Conservation (phyloP, 2,797 vertebrate species). For the Glyptemys insculpta region DNA sequence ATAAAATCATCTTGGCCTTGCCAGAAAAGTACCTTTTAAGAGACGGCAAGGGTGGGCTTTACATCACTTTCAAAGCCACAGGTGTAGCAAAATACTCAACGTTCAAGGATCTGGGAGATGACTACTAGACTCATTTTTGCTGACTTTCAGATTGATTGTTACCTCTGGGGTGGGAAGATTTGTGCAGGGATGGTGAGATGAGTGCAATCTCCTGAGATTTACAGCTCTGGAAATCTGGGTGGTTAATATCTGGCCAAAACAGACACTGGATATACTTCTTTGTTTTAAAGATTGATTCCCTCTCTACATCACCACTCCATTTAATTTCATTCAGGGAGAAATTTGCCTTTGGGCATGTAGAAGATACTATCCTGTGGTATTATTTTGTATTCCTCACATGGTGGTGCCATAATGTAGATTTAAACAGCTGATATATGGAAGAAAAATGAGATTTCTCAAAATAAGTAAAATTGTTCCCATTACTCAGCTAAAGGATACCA, state of each 20-base stretch:
- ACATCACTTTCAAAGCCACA: background rate
- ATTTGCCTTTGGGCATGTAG: background rate
- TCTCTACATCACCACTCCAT: background rate
- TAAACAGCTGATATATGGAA: background rate
- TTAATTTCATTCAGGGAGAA: background rate
- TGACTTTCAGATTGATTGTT: background rate
- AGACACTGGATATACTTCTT: background rate
- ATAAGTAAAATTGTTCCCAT: background rate
- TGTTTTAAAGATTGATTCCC: background rate
- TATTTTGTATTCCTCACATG: background rate
- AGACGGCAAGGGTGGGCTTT: background rate
- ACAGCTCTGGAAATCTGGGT: background rate
- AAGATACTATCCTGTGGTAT: background rate
- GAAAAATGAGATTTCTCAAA: background rate
- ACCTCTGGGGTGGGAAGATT: background rate
- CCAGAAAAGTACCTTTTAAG: background rate
- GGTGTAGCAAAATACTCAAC: background rate
- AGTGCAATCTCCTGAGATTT: background rate
- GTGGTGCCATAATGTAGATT: background rate
- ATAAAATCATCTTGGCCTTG: background rate
- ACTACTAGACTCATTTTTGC: background rate
- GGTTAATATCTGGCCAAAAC: background rate
- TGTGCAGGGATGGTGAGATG: background rate
- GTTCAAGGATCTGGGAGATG: background rate
- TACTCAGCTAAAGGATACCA: background rate